phyloP scores from a whole-genome alignment of 2,113 vertebrate genomes.

The Camelus dromedarius region DNA sequence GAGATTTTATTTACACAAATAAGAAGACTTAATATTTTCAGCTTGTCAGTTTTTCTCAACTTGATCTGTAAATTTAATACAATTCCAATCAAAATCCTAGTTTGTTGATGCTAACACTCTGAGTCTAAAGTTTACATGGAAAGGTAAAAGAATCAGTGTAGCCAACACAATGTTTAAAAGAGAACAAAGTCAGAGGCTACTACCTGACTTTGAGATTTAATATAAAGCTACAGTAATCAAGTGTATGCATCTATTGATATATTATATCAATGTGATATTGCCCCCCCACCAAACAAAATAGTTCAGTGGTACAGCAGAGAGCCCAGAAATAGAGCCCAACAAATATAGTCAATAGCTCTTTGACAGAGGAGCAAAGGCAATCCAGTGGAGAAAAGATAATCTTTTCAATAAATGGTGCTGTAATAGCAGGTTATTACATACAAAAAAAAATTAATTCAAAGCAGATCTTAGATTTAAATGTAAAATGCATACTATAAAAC shows the following conservation, averaged over 20 bases:
- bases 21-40: background rate
- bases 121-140: background rate
- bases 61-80: background rate
- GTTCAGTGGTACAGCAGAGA: background rate
- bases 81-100: background rate
- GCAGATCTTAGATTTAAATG: background rate
- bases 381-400: background rate
- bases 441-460: background rate
- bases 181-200: background rate
- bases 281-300: background rate
- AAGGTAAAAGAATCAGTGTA: background rate
- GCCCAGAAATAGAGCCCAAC: background rate
- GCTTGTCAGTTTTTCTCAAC: background rate
- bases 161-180: background rate
- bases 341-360: background rate
- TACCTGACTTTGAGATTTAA: background rate
- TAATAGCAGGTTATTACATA: background rate
- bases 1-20: background rate
- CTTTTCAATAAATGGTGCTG: background rate
- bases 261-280: background rate
- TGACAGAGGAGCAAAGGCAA: background rate
- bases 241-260: no score
- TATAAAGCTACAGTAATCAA: background rate
- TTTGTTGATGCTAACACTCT: background rate
- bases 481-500: constrained; percentile 32